Evolutionary conservation across 92 coral and sea anemone genomes (phyloP), one percentile per base, ranked within the genome.

Genomic region (Plumapathes pennacea): DNA sequence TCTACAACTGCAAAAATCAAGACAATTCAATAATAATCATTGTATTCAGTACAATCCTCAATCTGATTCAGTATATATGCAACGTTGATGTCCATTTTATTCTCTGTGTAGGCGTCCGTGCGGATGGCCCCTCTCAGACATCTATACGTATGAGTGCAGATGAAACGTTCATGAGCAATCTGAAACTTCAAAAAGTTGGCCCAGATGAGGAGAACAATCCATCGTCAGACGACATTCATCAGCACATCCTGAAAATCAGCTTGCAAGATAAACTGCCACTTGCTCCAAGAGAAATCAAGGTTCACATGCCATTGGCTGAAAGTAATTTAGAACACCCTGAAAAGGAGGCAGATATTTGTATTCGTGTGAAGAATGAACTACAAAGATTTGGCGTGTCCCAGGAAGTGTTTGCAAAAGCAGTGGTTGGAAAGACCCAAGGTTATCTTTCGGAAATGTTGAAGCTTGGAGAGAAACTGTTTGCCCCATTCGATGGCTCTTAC

Each of bases 371-470:
- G 60, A 57, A 57, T 13, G 96, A 88, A 32, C 86, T 88, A 1
- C 86, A 83, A 42, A 77, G 72, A 53, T 85, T 83, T 75, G 83
- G 78, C 49, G 67, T 88, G 14, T 88, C 96, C 13, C 96, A 88
- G 64, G 96, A 88, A 45, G 86, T 88, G 25, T 88, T 88, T 83
- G 96, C 96, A 9, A 88, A 88, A 42, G 89, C 85, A 41, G 96
- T 83, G 3, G 73, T 88, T 45, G 96, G 96, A 7, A 88, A 88
- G 67, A 83, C 96, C 0, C 96, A 88, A 54, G 96, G 96, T 10
- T 88, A 88, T 54, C 81, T 88, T 54, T 88, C 96, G 0, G 96
- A 88, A 70, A 88, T 88, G 83, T 57, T 88, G 31, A 83, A 84
- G 59, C 96, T 83, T 25, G 96, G 96, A 0, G 96, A 88, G 32